A percentile compares a stretch with the other conserved stretches of the same genome.
Evolutionary conservation across 2,113 vertebrate genomes (phyloP).

Genomic region (Arenaria interpres): DNA sequence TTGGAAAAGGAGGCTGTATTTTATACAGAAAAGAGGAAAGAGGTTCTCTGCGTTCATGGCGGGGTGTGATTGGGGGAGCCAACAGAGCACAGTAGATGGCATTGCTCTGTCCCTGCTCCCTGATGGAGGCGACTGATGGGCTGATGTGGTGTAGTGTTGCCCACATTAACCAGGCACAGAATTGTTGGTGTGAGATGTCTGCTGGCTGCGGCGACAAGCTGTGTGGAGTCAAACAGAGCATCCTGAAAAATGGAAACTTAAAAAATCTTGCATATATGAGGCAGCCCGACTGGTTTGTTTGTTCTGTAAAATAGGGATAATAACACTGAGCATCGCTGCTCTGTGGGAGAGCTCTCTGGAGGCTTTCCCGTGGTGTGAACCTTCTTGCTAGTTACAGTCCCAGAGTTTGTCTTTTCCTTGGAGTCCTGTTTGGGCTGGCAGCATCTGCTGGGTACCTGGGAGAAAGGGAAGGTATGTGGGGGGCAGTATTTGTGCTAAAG

Average conservation of each 20-base stretch:
- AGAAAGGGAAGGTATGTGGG: fast-evolving
- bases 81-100: not conserved
- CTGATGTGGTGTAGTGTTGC: fast-evolving
- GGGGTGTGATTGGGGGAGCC: not conserved
- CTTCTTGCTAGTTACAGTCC: not conserved
- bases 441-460: not conserved
- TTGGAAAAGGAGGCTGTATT: not conserved
- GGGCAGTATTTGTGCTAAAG: not conserved
- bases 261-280: fast-evolving
- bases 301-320: not conserved
- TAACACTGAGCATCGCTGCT: fast-evolving
- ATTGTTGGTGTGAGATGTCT: fast-evolving
- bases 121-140: not conserved
- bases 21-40: not conserved
- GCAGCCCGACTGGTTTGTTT: not conserved
- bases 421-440: not conserved
- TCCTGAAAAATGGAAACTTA: not conserved
- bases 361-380: not conserved
- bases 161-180: not conserved
- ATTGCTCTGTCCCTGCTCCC: not conserved
- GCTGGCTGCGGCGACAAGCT: not conserved
- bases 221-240: not conserved
- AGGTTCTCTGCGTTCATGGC: not conserved
- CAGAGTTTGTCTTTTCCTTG: fast-evolving
- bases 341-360: fast-evolving